Evolutionary conservation across 2,797 vertebrate species (phyloP).

Genomic region (Xiphophorus birchmanni): DNA sequence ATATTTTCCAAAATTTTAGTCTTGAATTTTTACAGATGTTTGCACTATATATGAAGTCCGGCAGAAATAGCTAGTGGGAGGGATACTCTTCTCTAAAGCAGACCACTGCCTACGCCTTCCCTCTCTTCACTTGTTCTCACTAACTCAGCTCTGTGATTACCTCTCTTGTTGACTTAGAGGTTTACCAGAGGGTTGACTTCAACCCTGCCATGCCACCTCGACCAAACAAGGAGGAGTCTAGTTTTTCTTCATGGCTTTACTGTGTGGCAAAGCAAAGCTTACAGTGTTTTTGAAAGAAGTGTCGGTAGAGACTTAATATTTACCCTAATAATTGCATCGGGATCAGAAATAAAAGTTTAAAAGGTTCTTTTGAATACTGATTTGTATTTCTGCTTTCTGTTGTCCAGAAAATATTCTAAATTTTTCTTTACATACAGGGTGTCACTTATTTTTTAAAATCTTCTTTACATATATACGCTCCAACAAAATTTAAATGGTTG

Average conservation of each 20-base stretch:
- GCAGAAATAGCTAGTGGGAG: background rate
- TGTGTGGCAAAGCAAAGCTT: conserved; percentile 14
- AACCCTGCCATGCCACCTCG: background rate
- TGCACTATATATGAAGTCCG: background rate
- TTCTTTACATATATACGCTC: background rate
- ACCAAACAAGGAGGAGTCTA: background rate
- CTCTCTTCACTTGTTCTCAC: background rate
- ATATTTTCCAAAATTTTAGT: background rate
- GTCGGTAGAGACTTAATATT: background rate
- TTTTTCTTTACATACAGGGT: background rate
- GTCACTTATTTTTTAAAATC: background rate
- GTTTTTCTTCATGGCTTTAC: conserved; percentile 3
- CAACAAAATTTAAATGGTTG: background rate
- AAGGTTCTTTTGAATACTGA: background rate
- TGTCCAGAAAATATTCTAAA: background rate
- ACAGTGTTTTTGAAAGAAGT: conserved; percentile 19
- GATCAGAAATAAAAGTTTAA: background rate
- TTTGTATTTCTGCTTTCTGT: background rate
- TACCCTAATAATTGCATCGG: conserved; percentile 8
- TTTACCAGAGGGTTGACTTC: background rate
- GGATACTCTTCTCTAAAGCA: background rate
- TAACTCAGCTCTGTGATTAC: background rate
- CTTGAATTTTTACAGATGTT: background rate
- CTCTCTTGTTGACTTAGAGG: background rate
- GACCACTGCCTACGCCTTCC: background rate